phyloP scores from a whole-genome alignment of 2,888 invertebrate genomes.

The Drosophila mimica region DNA sequence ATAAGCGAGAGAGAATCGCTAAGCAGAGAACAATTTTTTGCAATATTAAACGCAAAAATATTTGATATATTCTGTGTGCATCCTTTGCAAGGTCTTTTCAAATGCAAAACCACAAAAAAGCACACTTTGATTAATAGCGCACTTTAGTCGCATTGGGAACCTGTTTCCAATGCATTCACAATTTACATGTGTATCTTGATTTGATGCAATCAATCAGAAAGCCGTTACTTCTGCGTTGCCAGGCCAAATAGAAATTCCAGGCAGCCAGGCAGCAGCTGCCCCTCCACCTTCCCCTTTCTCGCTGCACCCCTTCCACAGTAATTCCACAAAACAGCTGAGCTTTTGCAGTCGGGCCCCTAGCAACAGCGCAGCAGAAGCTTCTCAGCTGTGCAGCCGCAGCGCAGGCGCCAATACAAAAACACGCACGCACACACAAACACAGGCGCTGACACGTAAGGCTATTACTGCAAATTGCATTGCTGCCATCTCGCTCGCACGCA shows the following conservation, averaged over 20 bases:
- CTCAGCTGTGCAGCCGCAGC: conserved; percentile 57
- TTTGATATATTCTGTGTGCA: conserved; percentile 35
- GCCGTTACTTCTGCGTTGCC: conserved; percentile 57
- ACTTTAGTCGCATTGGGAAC: conserved; percentile 19
- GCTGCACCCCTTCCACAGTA: conserved; percentile 13
- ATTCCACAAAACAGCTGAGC: conserved; percentile 54
- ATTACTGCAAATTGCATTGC: conserved; percentile 73
- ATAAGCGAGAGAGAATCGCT: conserved; percentile 4
- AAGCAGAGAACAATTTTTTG: conserved; percentile 38
- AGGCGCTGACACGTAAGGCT: conserved; percentile 36
- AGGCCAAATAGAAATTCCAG: conserved; percentile 56
- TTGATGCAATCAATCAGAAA: conserved; percentile 60
- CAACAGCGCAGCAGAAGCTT: conserved; percentile 62
- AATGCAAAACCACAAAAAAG: conserved; percentile 4
- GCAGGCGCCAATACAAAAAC: conserved; percentile 47
- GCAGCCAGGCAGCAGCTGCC: conserved; percentile 14
- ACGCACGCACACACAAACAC: conserved; percentile 2
- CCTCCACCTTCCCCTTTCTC: not conserved
- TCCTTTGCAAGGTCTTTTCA: conserved; percentile 56
- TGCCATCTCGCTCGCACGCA: conserved; percentile 67
- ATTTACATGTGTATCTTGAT: conserved; percentile 45
- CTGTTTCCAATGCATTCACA: conserved; percentile 39
- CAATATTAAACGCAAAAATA: conserved; percentile 42
- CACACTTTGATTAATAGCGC: conserved; percentile 2
- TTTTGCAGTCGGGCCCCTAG: conserved; percentile 69